Conservation (phyloP, 2,888 invertebrate species). For the Psylliodes chrysocephalus region DNA sequence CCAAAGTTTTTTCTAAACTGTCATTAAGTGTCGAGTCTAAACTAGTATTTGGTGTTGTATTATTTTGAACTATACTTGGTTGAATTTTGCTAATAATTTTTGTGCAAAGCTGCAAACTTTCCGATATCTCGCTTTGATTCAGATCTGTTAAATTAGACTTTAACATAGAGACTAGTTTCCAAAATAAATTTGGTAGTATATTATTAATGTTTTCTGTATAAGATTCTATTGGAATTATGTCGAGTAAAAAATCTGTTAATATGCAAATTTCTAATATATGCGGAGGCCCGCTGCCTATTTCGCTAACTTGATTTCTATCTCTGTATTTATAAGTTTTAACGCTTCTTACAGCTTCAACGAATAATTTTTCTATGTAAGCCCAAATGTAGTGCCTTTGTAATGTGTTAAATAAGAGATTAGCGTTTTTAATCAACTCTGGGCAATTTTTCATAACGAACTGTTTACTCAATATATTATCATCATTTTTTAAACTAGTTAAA, state of each 20-base stretch:
- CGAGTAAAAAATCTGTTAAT: constrained; percentile 79
- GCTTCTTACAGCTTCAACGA: constrained; percentile 64
- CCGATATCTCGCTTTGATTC: constrained; percentile 72
- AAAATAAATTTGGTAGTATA: constrained; percentile 80
- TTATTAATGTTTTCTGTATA: constrained; percentile 81
- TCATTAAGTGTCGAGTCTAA: constrained; percentile 24
- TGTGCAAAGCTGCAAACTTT: constrained; percentile 74
- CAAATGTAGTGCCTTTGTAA: constrained; percentile 88
- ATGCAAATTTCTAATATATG: constrained; percentile 76
- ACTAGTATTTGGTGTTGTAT: constrained; percentile 20
- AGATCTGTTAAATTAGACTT: constrained; percentile 68
- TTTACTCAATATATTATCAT: constrained; percentile 56
- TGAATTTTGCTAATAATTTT: constrained; percentile 81
- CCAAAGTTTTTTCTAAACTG: constrained; percentile 40
- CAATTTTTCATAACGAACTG: constrained; percentile 63
- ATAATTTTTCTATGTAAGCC: constrained; percentile 78
- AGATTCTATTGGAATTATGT: constrained; percentile 79
- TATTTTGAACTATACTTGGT: constrained; percentile 66
- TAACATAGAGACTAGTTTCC: constrained; percentile 72
- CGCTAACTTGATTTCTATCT: constrained; percentile 58
- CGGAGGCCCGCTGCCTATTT: constrained; percentile 74
- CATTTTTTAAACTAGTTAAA: constrained; percentile 58
- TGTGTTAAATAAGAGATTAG: constrained; percentile 84
- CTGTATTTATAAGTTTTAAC: constrained; percentile 56
- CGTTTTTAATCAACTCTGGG: constrained; percentile 82